Evolutionary conservation across 1,140 invertebrate genomes (phyloP).

Genomic region (Heliconius hermathena): DNA sequence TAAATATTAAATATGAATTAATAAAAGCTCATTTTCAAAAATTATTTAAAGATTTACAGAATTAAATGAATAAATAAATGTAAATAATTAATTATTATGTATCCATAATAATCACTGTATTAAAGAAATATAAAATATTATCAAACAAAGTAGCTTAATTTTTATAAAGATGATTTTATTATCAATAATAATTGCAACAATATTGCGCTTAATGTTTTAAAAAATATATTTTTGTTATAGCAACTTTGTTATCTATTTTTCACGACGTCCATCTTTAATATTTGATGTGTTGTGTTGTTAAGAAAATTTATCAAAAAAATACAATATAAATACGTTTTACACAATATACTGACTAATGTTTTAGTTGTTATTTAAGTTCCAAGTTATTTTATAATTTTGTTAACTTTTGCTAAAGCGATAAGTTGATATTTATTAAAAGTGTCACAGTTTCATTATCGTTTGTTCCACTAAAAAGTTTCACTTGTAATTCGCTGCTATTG

Average conservation of each 20-base stretch:
- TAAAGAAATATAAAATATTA: too few relatives aligned
- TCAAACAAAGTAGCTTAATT: background rate
- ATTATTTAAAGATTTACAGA: too few relatives aligned
- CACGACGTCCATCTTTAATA: slow-evolving; percentile 79
- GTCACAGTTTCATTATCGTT: slow-evolving; percentile 77
- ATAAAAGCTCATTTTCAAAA: too few relatives aligned
- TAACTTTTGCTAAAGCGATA: slow-evolving; percentile 28
- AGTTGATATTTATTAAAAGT: slow-evolving; percentile 64
- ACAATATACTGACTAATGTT: slow-evolving; percentile 43
- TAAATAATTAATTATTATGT: too few relatives aligned
- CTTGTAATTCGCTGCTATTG: slow-evolving; percentile 75
- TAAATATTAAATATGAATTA: too few relatives aligned
- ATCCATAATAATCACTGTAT: too few relatives aligned
- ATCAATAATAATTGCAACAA: background rate
- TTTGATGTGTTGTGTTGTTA: slow-evolving; percentile 79
- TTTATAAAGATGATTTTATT: too few relatives aligned
- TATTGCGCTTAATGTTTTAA: background rate
- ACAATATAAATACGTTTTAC: slow-evolving; percentile 49
- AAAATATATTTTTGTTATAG: slow-evolving; percentile 40
- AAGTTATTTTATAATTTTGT: slow-evolving; percentile 33
- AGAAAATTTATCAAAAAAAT: slow-evolving; percentile 65
- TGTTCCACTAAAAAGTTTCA: slow-evolving; percentile 76
- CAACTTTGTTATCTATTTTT: slow-evolving; percentile 72
- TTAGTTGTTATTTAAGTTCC: slow-evolving; percentile 27
- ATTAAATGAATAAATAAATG: too few relatives aligned